Percentiles rank a stretch among this genome's conserved stretches.
Evolutionary conservation across 2,797 vertebrate species (phyloP).

Genomic region (Trematomus bernacchii): DNA sequence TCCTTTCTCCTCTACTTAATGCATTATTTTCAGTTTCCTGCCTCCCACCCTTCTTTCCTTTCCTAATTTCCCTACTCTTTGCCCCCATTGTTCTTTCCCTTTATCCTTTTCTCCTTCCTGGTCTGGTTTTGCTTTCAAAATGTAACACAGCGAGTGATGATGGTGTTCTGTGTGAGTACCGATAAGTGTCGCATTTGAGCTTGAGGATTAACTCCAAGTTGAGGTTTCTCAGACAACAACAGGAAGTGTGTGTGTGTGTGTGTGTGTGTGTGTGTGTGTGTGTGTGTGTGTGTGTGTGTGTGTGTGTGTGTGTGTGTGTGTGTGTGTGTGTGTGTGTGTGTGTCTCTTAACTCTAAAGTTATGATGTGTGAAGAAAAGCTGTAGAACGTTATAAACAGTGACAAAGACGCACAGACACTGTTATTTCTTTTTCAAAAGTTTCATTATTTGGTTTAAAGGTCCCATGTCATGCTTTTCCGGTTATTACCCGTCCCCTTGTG

Average conservation of each 20-base stretch:
- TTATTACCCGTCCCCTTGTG: too few species aligned
- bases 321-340: neutral
- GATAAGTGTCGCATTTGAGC: neutral
- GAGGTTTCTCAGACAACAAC: too few species aligned
- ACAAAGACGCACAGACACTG: neutral
- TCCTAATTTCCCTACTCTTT: neutral
- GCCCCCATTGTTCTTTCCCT: neutral
- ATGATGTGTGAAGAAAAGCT: conserved; percentile 52
- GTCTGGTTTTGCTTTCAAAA: conserved; percentile 9
- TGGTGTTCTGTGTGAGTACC: neutral
- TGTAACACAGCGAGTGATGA: neutral
- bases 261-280: neutral
- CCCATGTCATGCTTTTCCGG: too few species aligned
- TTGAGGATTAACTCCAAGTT: neutral
- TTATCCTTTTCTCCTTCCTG: neutral
- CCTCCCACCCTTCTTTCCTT: neutral
- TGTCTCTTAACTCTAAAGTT: conserved; percentile 2
- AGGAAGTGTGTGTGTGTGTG: neutral
- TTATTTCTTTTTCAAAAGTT: too few species aligned
- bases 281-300: too few species aligned
- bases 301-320: too few species aligned
- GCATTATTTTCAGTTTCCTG: neutral
- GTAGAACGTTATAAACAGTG: conserved; percentile 20
- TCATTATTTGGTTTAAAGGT: too few species aligned
- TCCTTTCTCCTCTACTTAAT: neutral